Evolutionary conservation across 2,113 vertebrate species (phyloP), one percentile per base, ranked within the genome.

Genomic region (Hucho hucho): DNA sequence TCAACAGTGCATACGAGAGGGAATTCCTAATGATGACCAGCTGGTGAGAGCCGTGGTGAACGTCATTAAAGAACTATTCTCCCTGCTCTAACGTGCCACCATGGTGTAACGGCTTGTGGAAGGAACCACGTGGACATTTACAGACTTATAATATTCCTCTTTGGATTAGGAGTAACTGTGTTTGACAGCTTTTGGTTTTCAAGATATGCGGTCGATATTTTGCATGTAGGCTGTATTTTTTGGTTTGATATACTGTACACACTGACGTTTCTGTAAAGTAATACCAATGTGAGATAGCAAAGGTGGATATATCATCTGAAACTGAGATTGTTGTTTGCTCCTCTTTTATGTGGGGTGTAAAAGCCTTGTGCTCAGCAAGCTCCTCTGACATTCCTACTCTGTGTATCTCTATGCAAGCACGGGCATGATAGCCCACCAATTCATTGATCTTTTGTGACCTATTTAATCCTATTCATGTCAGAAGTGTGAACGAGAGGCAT

Each of bases 11-110:
- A 25, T 47, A 58, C 73, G 70, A 81, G 72, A 81, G 58, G 37
- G 77, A 75, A 79, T 73, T 47, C 59, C 64, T 75, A 77, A 82
- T 82, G 65, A 53, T 9, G 29, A 78, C 65, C 72, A 80, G 69
- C 69, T 70, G 77, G 69, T 22, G 37, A 72, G 63, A 64, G 64
- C 12, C 56, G 46, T 61, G 58, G 61, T 73, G 74, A 79, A 76
- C 74, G 64, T 76, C 69, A 71, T 76, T 77, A 67, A 49, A 75
- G 9, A 43, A 47, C 73, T 22, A 24, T 24, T 16, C 47, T 65
- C 67, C 59, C 69, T 18, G 58, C 32, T 64, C 32, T 67, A 61
- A 79, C 18, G 5, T 67, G 49, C 4, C 14, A 24, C 4, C 14
- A 32, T 66, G 64, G 64, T 32, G 65, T 16, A 69, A 46, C 24